phyloP scores from a whole-genome alignment of 2,113 vertebrate species.

The Sceloporus undulatus region DNA sequence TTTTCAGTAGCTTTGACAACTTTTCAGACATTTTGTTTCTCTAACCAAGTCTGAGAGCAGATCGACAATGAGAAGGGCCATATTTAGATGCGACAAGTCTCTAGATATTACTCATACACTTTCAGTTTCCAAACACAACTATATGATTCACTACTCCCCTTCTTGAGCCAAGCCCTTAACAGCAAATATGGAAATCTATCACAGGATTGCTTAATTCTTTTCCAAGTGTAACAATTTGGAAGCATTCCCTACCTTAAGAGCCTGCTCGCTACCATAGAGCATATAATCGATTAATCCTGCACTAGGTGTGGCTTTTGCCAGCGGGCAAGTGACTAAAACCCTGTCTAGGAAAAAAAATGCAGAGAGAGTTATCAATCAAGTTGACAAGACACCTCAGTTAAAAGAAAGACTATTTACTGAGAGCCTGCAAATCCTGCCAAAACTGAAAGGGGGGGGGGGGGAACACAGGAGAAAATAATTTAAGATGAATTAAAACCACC shows the following conservation, averaged over 20 bases:
- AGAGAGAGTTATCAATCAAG: constrained; percentile 39
- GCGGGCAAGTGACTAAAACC: background rate
- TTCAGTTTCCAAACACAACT: constrained; percentile 22
- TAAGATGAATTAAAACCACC: constrained; percentile 53
- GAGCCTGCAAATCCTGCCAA: constrained; percentile 21
- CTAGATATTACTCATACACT: background rate
- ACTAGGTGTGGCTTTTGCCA: constrained; percentile 24
- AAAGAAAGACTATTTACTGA: constrained; percentile 39
- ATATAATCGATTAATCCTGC: constrained; percentile 22
- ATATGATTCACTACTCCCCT: background rate
- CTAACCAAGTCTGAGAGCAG: background rate
- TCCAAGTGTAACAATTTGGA: constrained; percentile 29
- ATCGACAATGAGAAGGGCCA: background rate
- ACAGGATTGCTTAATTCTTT: constrained; percentile 21
- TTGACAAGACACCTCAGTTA: constrained; percentile 45
- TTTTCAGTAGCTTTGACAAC: background rate
- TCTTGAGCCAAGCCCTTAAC: background rate
- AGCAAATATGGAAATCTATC: constrained; percentile 38
- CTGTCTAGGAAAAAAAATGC: constrained; percentile 21
- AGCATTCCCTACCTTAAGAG: constrained; percentile 37
- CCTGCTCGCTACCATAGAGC: constrained; percentile 3
- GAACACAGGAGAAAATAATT: constrained; percentile 44
- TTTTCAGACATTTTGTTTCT: background rate
- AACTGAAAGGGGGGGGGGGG: constrained; percentile 6
- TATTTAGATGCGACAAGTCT: background rate